phyloP scores from a whole-genome alignment of 2,113 vertebrate genomes.

The Pavo muticus region DNA sequence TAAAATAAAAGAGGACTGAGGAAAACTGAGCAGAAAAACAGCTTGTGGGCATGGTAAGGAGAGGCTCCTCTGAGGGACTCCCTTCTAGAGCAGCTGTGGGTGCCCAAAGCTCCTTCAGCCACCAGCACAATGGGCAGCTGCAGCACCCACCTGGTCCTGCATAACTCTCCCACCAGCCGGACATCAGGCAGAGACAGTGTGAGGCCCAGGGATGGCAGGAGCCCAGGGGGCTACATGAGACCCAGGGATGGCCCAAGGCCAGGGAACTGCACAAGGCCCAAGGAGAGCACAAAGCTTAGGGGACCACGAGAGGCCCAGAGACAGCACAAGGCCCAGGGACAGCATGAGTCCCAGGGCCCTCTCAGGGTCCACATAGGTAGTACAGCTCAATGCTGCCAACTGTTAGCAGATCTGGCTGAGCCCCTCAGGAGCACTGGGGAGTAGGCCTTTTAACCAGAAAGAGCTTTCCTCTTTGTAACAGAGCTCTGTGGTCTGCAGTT shows the following conservation, averaged over 20 bases:
- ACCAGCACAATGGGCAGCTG: neutral
- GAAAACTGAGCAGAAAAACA: neutral
- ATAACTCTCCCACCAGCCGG: neutral
- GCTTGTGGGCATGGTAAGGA: neutral
- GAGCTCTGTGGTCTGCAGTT: neutral
- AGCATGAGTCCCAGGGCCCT: too few species aligned
- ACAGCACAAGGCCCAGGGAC: neutral
- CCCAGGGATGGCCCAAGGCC: too few species aligned
- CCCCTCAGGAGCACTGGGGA: neutral
- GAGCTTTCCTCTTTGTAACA: neutral
- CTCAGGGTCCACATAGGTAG: accelerated
- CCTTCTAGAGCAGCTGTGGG: neutral
- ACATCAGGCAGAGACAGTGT: accelerated
- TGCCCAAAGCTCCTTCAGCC: neutral
- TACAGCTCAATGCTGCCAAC: neutral
- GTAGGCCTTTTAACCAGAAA: neutral
- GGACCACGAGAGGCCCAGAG: neutral
- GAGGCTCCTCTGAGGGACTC: neutral
- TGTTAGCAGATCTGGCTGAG: neutral
- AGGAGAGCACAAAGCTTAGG: too few species aligned
- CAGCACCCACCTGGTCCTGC: neutral
- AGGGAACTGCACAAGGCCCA: too few species aligned
- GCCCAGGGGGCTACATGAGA: too few species aligned
- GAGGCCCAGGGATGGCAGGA: neutral
- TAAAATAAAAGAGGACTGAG: neutral